A percentile compares a stretch with the other conserved stretches of the same genome.
These are phyloP conservation scores for Ganaspis brasiliensis DNA, from an alignment of 2,888 invertebrate species.

Conservation along the genomic window DNA sequence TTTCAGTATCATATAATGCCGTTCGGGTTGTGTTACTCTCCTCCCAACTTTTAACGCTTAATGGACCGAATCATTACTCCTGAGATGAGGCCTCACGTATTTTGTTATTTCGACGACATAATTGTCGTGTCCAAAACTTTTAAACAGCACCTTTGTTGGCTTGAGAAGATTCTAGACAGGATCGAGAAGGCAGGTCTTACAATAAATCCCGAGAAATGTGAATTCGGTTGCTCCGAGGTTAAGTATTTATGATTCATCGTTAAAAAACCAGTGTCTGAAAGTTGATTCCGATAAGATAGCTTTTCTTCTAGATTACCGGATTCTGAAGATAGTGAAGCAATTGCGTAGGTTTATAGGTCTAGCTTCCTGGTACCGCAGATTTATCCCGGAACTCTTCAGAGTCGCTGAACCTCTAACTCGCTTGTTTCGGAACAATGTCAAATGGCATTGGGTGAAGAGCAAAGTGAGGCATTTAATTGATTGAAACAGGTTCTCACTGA, in stretches of 20 bases:
- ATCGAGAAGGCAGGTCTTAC: slow-evolving; percentile 26
- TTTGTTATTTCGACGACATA: slow-evolving; percentile 56
- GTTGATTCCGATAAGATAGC: neutral
- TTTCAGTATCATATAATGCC: slow-evolving; percentile 48
- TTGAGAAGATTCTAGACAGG: slow-evolving; percentile 20
- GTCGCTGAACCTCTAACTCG: neutral
- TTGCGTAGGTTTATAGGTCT: neutral
- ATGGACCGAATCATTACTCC: slow-evolving; percentile 53
- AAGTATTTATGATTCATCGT: too few relatives aligned
- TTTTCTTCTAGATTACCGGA: neutral
- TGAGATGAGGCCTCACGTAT: slow-evolving; percentile 52
- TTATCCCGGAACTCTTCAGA: neutral
- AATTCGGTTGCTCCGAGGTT: slow-evolving; percentile 50
- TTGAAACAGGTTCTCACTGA: neutral
- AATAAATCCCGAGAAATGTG: slow-evolving; percentile 52
- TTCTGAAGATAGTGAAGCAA: neutral
- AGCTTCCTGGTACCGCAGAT: neutral
- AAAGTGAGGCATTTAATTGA: neutral
- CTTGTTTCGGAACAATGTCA: neutral
- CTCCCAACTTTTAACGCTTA: slow-evolving; percentile 57
- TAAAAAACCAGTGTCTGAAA: neutral
- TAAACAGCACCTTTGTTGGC: slow-evolving; percentile 48
- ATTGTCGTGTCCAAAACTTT: slow-evolving; percentile 55
- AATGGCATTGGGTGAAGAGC: neutral
- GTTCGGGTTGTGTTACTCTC: slow-evolving; percentile 58